phyloP scores from a whole-genome alignment of 2,797 vertebrate species.

The Mormyrops boulengeri region DNA sequence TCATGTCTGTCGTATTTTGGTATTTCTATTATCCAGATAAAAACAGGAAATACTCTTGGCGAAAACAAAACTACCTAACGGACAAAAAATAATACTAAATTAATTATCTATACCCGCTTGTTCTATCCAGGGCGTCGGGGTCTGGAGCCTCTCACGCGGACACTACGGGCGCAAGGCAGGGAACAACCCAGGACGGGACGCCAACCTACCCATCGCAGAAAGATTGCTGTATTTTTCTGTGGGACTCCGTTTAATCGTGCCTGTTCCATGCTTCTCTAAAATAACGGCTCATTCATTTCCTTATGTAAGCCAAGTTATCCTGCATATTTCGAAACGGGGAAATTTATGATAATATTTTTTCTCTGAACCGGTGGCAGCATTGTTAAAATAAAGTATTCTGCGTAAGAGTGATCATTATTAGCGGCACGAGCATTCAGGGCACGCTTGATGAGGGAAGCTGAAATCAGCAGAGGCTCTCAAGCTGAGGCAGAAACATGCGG shows the following conservation, averaged over 20 bases:
- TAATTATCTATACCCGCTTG: not conserved
- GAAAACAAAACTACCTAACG: not conserved
- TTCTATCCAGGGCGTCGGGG: not conserved
- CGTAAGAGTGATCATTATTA: not conserved
- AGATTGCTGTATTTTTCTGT: not conserved
- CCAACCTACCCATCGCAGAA: not conserved
- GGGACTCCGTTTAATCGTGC: not conserved
- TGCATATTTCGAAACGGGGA: not conserved
- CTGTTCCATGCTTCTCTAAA: not conserved
- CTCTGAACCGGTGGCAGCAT: not conserved
- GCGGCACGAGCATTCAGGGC: not conserved
- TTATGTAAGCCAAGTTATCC: not conserved
- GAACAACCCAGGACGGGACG: not conserved
- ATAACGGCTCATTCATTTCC: not conserved
- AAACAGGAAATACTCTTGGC: not conserved
- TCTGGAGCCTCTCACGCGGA: not conserved
- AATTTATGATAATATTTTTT: not conserved
- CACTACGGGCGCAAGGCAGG: not conserved
- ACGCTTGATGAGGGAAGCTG: not conserved
- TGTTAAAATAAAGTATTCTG: not conserved
- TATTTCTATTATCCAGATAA: not conserved
- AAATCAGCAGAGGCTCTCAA: not conserved
- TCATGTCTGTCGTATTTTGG: not conserved
- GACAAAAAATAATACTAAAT: not conserved
- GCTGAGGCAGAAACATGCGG: not conserved